Evolutionary conservation across 2,888 invertebrate species (phyloP).

Genomic region (Lobophora halterata): DNA sequence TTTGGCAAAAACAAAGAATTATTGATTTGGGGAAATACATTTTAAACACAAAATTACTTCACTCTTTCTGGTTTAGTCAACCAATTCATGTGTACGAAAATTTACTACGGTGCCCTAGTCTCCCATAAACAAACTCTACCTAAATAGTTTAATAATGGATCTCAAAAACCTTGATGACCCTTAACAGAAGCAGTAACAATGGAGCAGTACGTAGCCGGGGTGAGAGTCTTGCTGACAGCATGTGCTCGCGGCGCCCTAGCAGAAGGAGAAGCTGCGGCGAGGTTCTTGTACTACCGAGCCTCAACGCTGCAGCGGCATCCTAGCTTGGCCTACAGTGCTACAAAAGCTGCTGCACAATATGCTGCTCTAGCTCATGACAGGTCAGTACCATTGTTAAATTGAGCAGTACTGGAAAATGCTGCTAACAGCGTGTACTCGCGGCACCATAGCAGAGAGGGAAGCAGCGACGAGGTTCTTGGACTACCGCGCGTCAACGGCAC

Average conservation of each 20-base stretch:
- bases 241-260: constrained; percentile 82
- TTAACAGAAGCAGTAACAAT: constrained; percentile 71
- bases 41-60: no score
- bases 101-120: no score
- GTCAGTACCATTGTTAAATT: constrained; percentile 55
- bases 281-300: constrained; percentile 84
- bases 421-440: constrained; percentile 80
- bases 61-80: no score
- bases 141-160: no score
- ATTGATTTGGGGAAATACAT: no score
- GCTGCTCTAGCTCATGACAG: constrained; percentile 81
- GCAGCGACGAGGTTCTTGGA: constrained; percentile 83
- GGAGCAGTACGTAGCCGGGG: constrained; percentile 83
- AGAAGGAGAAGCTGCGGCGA: constrained; percentile 83
- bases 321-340: constrained; percentile 81
- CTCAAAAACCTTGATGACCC: background rate
- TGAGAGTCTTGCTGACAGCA: constrained; percentile 80
- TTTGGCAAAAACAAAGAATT: no score
- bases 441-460: constrained; percentile 82
- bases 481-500: constrained; percentile 83
- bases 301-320: constrained; percentile 83
- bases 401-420: constrained; percentile 83
- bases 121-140: no score
- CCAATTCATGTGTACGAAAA: no score
- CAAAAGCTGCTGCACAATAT: constrained; percentile 82